Percentiles rank a stretch among this genome's conserved stretches.
phyloP scores from a whole-genome alignment of 1,140 invertebrate species.

The Drosophila melanica region DNA sequence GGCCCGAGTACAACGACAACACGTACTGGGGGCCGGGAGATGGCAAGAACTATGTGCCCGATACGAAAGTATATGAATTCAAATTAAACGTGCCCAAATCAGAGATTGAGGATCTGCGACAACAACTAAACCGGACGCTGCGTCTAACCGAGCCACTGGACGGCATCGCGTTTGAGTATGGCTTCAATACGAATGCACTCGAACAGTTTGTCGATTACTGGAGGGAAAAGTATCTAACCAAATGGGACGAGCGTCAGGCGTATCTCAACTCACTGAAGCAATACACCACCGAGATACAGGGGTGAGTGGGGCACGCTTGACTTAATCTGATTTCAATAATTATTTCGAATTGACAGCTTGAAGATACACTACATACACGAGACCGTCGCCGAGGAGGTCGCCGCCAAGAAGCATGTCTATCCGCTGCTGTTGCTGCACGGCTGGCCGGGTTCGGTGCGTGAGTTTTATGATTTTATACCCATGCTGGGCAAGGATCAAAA shows the following conservation, averaged over 20 bases:
- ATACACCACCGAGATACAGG: constrained; percentile 89
- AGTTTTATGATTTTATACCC: constrained; percentile 93
- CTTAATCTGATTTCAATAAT: neutral
- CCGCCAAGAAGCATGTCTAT: constrained; percentile 85
- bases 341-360: constrained; percentile 84
- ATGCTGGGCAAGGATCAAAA: constrained; percentile 86
- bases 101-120: constrained; percentile 86
- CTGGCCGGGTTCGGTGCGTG: constrained; percentile 95
- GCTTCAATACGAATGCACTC: constrained; percentile 89
- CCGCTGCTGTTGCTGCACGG: constrained; percentile 93
- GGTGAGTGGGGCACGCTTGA: constrained; percentile 52
- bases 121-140: constrained; percentile 85
- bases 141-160: constrained; percentile 87
- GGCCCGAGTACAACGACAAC: constrained; percentile 69
- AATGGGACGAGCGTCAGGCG: constrained; percentile 88
- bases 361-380: constrained; percentile 90
- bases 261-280: constrained; percentile 90
- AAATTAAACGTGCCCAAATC: constrained; percentile 50
- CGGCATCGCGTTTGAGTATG: constrained; percentile 89
- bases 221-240: constrained; percentile 88
- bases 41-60: constrained; percentile 59
- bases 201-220: constrained; percentile 88
- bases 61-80: constrained; percentile 66
- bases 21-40: constrained; percentile 78
- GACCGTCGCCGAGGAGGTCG: constrained; percentile 85